Percentiles rank a stretch among this genome's conserved stretches.
phyloP scores from a whole-genome alignment of 2,888 invertebrate genomes.

The Callimorpha dominula region DNA sequence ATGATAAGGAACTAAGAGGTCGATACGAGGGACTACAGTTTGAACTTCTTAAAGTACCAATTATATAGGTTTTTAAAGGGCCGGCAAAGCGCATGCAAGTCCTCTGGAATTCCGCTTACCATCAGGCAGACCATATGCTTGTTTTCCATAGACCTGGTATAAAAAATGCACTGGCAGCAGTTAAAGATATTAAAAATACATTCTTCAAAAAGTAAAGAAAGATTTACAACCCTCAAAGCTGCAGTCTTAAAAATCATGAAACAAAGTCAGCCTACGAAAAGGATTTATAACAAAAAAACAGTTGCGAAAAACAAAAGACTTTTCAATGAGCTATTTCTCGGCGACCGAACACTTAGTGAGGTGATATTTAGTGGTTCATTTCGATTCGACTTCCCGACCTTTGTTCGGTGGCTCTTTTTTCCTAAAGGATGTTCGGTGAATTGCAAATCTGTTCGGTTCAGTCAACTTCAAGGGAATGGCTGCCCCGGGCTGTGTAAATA shows the following conservation, averaged over 20 bases:
- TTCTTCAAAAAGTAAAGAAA: not conserved
- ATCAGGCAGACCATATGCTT: too few species aligned
- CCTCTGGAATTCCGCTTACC: too few species aligned
- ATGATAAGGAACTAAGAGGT: too few species aligned
- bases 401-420: slow-evolving; percentile 78
- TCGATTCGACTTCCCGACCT: slow-evolving; percentile 72
- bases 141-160: too few species aligned
- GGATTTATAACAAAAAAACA: slow-evolving; percentile 7
- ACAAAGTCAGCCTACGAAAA: not conserved
- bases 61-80: too few species aligned
- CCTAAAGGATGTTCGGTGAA: slow-evolving; percentile 81
- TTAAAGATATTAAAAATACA: not conserved
- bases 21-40: too few species aligned
- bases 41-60: too few species aligned
- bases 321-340: slow-evolving; percentile 46
- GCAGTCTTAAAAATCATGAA: not conserved
- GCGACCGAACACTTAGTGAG: slow-evolving; percentile 54
- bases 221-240: not conserved
- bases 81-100: too few species aligned
- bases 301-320: slow-evolving; percentile 44
- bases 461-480: slow-evolving; percentile 80
- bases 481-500: slow-evolving; percentile 80
- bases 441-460: slow-evolving; percentile 83
- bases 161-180: not conserved
- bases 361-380: slow-evolving; percentile 77